A percentile compares a stretch with the other conserved stretches of the same genome.
Evolutionary conservation across 2,888 invertebrate species (phyloP).

Genomic region (Phalangium opilio): DNA sequence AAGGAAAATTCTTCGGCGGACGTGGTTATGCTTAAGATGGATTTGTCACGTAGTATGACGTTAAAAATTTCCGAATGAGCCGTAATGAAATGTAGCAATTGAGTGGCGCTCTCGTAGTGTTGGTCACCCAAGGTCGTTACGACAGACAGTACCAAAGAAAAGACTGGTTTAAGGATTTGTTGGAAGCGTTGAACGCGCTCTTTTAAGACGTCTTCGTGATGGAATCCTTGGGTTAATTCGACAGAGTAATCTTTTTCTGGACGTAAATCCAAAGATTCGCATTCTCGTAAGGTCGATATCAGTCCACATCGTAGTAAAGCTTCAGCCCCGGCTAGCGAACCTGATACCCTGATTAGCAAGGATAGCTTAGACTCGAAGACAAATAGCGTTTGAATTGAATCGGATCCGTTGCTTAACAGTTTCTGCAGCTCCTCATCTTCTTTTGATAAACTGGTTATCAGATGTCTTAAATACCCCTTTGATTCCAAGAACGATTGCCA

Average conservation of each 20-base stretch:
- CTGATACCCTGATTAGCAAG: slow-evolving; percentile 11
- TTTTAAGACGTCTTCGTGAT: too few species aligned
- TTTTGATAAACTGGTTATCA: slow-evolving; percentile 61
- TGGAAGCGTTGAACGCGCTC: slow-evolving; percentile 8
- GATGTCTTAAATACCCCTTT: slow-evolving; percentile 53
- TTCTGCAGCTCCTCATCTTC: slow-evolving; percentile 46
- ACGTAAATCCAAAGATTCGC: slow-evolving; percentile 13
- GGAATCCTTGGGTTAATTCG: too few species aligned
- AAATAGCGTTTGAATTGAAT: slow-evolving; percentile 11
- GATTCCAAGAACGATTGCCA: slow-evolving; percentile 40
- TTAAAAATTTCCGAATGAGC: slow-evolving; percentile 13
- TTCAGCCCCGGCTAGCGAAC: slow-evolving; percentile 11
- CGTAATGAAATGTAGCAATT: slow-evolving; percentile 14
- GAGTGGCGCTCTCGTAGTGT: slow-evolving; percentile 11
- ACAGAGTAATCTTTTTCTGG: slow-evolving; percentile 6
- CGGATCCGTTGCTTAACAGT: slow-evolving; percentile 10
- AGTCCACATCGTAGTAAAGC: slow-evolving; percentile 13
- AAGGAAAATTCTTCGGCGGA: slow-evolving; percentile 12
- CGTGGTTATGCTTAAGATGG: slow-evolving; percentile 7
- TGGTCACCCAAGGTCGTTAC: slow-evolving; percentile 11
- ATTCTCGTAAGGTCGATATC: slow-evolving; percentile 13
- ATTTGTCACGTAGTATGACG: slow-evolving; percentile 13
- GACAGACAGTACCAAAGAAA: slow-evolving; percentile 12
- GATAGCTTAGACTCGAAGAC: slow-evolving; percentile 16
- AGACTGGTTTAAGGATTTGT: slow-evolving; percentile 13